These are phyloP conservation scores for Schizotus pectinicornis DNA, from an alignment of 2,888 invertebrate genomes.

Conservation along the genomic window DNA sequence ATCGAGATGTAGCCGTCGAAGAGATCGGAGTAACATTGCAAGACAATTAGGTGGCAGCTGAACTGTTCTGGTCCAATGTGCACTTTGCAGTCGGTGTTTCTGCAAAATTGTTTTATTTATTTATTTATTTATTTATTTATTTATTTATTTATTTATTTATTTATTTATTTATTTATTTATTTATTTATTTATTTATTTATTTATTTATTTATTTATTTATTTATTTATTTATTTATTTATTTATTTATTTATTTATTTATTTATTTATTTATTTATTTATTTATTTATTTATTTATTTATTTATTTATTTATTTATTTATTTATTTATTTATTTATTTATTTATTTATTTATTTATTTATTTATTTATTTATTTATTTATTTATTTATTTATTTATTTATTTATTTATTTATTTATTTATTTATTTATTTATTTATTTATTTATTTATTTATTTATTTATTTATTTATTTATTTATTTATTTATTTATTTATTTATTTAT, in stretches of 20 bases:
- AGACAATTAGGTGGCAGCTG: slow-evolving; percentile 71
- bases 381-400: background rate
- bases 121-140: too few relatives aligned
- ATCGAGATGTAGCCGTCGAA: slow-evolving; percentile 63
- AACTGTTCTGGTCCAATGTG: slow-evolving; percentile 71
- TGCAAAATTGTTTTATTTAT: slow-evolving; percentile 42
- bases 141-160: background rate
- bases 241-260: background rate
- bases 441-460: too few relatives aligned
- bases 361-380: background rate
- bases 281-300: background rate
- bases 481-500: background rate
- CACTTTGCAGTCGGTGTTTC: slow-evolving; percentile 72
- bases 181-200: background rate
- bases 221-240: too few relatives aligned
- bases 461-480: too few relatives aligned
- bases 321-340: too few relatives aligned
- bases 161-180: background rate
- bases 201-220: too few relatives aligned
- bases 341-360: too few relatives aligned
- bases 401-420: background rate
- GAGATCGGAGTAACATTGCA: slow-evolving; percentile 72
- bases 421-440: background rate
- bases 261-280: background rate
- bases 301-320: background rate